Evolutionary conservation across 2,113 vertebrate species (phyloP).

Genomic region (Loxodonta africana): DNA sequence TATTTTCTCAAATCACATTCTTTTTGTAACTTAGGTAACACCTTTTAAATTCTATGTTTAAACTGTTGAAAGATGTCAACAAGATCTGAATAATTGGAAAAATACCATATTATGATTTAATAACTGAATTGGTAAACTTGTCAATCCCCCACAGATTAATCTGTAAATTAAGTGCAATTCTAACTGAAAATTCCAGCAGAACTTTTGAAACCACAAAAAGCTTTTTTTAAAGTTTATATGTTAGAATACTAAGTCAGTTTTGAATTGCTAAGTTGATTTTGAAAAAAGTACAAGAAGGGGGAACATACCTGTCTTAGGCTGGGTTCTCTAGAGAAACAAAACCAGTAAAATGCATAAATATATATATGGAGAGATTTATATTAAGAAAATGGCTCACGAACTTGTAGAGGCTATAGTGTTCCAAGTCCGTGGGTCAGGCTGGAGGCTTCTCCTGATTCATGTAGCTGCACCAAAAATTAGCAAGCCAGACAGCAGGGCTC

Average conservation of each 20-base stretch:
- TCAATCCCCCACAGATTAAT: background rate
- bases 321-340: no score
- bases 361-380: no score
- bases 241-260: background rate
- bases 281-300: background rate
- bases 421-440: no score
- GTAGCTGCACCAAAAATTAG: no score
- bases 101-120: background rate
- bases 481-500: no score
- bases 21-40: background rate
- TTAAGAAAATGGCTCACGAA: no score
- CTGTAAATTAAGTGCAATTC: background rate
- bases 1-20: background rate
- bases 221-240: background rate
- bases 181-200: constrained; percentile 48
- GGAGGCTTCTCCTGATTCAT: no score
- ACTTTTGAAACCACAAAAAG: background rate
- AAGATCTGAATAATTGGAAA: constrained; percentile 17
- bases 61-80: background rate
- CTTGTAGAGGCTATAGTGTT: no score
- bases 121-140: constrained; percentile 23
- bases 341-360: no score
- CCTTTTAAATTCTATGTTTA: background rate
- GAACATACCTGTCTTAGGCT: background rate
- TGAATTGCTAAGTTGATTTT: constrained; percentile 4